Percentiles rank a stretch among this genome's conserved stretches.
Evolutionary conservation across 35 echinoderm and acorn worm genomes (phyloP).

Genomic region (Apostichopus japonicus): DNA sequence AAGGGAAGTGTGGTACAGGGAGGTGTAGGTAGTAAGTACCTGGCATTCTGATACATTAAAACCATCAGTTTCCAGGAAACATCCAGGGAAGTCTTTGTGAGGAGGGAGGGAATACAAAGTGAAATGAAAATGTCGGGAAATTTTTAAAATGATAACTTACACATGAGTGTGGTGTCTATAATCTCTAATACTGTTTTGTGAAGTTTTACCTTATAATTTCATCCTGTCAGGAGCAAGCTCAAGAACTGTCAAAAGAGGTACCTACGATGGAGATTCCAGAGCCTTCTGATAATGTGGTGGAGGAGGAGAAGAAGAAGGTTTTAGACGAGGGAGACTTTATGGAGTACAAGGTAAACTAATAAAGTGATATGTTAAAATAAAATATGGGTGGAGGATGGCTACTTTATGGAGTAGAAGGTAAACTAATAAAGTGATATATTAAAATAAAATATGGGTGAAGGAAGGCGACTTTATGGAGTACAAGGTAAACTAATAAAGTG

Average conservation of each 20-base stretch:
- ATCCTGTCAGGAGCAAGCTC: background rate
- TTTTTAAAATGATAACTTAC: too few relatives aligned
- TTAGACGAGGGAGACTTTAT: slow-evolving; percentile 98
- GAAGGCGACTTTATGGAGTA: slow-evolving; percentile 99
- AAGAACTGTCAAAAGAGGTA: slow-evolving; percentile 38
- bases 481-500: slow-evolving; percentile 48
- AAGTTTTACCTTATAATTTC: background rate
- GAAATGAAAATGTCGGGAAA: too few relatives aligned
- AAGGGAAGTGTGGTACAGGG: too few relatives aligned
- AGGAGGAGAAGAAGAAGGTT: slow-evolving; percentile 79
- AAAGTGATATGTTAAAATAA: background rate
- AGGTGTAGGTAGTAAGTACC: too few relatives aligned
- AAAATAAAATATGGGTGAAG: too few relatives aligned
- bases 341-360: slow-evolving; percentile 81
- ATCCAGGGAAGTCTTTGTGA: too few relatives aligned
- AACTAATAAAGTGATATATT: background rate
- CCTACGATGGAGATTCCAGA: slow-evolving; percentile 47
- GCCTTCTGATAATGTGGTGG: slow-evolving; percentile 64
- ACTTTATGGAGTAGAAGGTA: slow-evolving; percentile 95
- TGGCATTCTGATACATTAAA: too few relatives aligned
- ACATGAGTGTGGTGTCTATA: too few relatives aligned
- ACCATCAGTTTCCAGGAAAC: too few relatives aligned
- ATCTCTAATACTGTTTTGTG: background rate
- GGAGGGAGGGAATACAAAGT: too few relatives aligned
- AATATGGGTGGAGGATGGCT: too few relatives aligned